phyloP scores from a whole-genome alignment of 2,888 invertebrate species.

The Dicycla oo region DNA sequence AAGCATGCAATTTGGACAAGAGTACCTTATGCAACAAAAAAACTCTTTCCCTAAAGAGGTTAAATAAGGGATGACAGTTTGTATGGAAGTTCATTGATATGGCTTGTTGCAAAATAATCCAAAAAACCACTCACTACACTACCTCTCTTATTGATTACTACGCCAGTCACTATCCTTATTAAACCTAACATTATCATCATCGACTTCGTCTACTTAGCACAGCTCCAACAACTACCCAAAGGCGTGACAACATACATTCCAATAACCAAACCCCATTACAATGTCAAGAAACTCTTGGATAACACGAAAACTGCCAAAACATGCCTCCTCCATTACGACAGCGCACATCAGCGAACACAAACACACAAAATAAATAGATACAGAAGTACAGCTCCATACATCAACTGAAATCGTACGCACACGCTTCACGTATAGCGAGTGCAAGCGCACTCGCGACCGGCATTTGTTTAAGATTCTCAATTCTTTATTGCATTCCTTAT shows the following conservation, averaged over 20 bases:
- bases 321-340: conserved; percentile 71
- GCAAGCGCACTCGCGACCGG: too few relatives aligned
- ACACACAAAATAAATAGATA: neutral
- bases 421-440: neutral
- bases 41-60: too few relatives aligned
- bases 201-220: neutral
- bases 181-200: neutral
- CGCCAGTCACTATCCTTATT: neutral
- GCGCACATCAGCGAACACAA: conserved; percentile 43
- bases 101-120: too few relatives aligned
- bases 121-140: too few relatives aligned
- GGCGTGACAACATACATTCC: conserved; percentile 19
- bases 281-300: conserved; percentile 5
- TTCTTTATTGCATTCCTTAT: too few relatives aligned
- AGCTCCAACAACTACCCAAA: neutral
- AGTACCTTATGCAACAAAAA: too few relatives aligned
- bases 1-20: too few relatives aligned
- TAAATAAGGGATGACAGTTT: too few relatives aligned
- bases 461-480: too few relatives aligned
- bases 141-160: too few relatives aligned
- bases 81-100: too few relatives aligned
- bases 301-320: conserved; percentile 39
- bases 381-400: neutral
- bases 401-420: too few relatives aligned
- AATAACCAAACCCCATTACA: conserved; percentile 9